Base-by-base conservation (phyloP, 2,797 vertebrate species). In the Schizopygopsis malacanthus region DNA sequence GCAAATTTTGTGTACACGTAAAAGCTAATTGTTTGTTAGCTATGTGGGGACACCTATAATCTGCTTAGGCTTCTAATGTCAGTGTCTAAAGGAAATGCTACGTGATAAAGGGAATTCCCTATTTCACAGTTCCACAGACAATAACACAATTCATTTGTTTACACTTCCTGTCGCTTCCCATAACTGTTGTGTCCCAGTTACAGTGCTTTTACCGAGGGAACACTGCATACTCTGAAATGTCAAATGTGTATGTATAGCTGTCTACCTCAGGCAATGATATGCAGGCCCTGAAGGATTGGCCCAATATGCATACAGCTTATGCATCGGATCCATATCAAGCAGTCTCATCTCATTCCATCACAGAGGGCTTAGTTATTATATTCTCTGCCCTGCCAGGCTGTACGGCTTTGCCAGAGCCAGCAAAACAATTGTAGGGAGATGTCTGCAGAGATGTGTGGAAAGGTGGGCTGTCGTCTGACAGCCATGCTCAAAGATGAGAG, bases 131-230 rank as follows among this genome's bases (percentile, higher is more conserved):
- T 85, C 76, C 86, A 37, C 76, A 83, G 86, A 88, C 77, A 91
- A 87, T 65, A 87, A 88, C 84, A 65, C 81, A 79, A 88, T 88
- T 90, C 85, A 87, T 90, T 86, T 87, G 89, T 90, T 89, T 89
- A 90, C 50, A 59, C 54, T 86, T 87, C 88, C 33, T 85, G 67
- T 82, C 71, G 22, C 41, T 87, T 39, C 41, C 52, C 88, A n/a
- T 54, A 88, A 82, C 86, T 77, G 87, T 84, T 77, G 45, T 81
- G 84, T 90, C 86, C 85, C 79, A 75, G 43, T 71, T 84, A 88
- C 79, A 89, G 72, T 82, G 86, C 88, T 91, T 92, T 91, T 86
- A 91, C 92, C 86, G 82, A 78, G 63, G 86, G 88, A 84, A 87
- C 87, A 89, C 83, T 87, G 83, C 89, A 90, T 77, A 90, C 86